phyloP scores from a whole-genome alignment of 2,888 invertebrate genomes.

The Metalampra italica region DNA sequence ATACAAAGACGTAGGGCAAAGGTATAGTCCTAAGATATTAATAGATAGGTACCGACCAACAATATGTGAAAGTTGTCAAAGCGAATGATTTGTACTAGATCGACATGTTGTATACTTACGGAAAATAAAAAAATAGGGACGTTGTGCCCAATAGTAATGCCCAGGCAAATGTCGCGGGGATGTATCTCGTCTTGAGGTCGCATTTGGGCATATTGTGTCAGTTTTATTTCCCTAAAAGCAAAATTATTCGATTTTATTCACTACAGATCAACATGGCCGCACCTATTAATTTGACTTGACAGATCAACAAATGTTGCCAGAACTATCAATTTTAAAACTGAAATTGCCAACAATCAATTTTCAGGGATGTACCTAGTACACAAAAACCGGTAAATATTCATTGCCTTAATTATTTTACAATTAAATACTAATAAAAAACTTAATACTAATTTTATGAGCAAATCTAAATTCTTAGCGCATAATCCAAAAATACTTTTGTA shows the following conservation, averaged over 20 bases:
- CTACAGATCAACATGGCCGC: slow-evolving; percentile 82
- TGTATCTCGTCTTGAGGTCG: slow-evolving; percentile 96
- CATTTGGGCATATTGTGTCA: slow-evolving; percentile 93
- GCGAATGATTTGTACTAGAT: slow-evolving; percentile 56
- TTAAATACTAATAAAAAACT: too few species aligned
- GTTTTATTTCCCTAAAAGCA: slow-evolving; percentile 70
- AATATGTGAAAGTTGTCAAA: slow-evolving; percentile 75
- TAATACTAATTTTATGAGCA: too few species aligned
- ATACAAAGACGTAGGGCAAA: slow-evolving; percentile 39
- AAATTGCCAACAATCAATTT: background rate
- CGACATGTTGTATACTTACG: slow-evolving; percentile 87
- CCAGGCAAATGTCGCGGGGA: slow-evolving; percentile 99
- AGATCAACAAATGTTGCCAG: slow-evolving; percentile 32
- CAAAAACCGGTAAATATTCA: background rate
- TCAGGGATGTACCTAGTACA: background rate
- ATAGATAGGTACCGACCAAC: slow-evolving; percentile 64
- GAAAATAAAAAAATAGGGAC: slow-evolving; percentile 96
- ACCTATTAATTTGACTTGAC: slow-evolving; percentile 71
- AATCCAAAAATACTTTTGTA: too few species aligned
- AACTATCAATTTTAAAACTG: background rate
- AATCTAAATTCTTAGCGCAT: too few species aligned
- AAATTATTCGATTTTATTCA: slow-evolving; percentile 68
- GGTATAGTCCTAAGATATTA: slow-evolving; percentile 53
- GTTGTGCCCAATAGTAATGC: slow-evolving; percentile 95
- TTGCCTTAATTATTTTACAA: too few species aligned